Evolutionary conservation across 2,888 invertebrate genomes (phyloP).

Genomic region (Pyrrhia umbra): DNA sequence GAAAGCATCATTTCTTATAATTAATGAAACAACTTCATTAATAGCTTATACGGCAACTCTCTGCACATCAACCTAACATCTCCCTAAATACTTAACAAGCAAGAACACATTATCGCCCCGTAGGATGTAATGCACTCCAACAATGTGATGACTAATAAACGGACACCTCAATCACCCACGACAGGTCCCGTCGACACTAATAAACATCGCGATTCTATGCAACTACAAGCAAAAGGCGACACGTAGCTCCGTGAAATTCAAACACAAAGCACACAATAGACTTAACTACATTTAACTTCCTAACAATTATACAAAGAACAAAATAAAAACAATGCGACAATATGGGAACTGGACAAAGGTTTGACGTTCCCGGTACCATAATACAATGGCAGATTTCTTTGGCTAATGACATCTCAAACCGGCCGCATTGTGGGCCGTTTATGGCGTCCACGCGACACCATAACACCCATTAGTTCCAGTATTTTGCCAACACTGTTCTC

Average conservation of each 20-base stretch:
- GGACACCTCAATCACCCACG: constrained; percentile 80
- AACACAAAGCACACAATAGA: constrained; percentile 80
- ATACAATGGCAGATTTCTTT: constrained; percentile 78
- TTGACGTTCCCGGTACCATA: constrained; percentile 79
- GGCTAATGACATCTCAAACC: constrained; percentile 82
- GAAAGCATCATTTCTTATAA: neutral
- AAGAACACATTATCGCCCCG: constrained; percentile 57
- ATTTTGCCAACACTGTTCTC: constrained; percentile 84
- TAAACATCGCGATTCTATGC: constrained; percentile 86
- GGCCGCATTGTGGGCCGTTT: constrained; percentile 87
- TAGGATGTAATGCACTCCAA: constrained; percentile 61
- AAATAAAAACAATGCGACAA: constrained; percentile 84
- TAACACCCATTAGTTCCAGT: constrained; percentile 88
- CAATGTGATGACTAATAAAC: constrained; percentile 76
- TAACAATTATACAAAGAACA: constrained; percentile 86
- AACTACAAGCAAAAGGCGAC: constrained; percentile 74
- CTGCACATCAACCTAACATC: constrained; percentile 8
- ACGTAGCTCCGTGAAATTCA: constrained; percentile 81
- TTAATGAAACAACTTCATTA: neutral
- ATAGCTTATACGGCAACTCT: neutral
- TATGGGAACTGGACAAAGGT: constrained; percentile 69
- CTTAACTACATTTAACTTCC: constrained; percentile 89
- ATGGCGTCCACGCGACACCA: constrained; percentile 89
- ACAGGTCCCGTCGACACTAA: constrained; percentile 84
- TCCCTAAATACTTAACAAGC: constrained; percentile 27